These are phyloP conservation scores for Falco berigora DNA, from an alignment of 2,797 vertebrate species.

Conservation along the genomic window DNA sequence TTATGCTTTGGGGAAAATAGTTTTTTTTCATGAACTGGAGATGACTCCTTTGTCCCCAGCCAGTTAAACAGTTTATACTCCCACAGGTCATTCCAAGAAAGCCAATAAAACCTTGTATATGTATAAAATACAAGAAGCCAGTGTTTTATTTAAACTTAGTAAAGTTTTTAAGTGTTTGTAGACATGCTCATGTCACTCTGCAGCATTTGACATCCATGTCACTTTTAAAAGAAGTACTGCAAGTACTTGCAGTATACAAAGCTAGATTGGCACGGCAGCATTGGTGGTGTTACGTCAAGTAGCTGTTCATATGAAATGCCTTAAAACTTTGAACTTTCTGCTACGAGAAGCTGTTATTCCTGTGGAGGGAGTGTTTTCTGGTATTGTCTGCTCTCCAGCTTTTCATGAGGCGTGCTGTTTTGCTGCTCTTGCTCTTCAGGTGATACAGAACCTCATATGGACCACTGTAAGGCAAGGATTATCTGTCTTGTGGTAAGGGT, in stretches of 20 bases:
- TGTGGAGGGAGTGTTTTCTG: not conserved
- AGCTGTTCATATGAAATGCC: not conserved
- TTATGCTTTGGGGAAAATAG: not conserved
- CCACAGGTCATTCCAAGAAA: not conserved
- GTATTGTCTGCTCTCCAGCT: not conserved
- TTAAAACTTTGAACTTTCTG: not conserved
- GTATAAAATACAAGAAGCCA: not conserved
- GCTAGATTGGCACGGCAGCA: not conserved
- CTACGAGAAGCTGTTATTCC: not conserved
- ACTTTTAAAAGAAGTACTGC: not conserved
- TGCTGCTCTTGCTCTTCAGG: not conserved
- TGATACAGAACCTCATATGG: not conserved
- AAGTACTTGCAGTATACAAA: not conserved
- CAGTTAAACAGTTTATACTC: not conserved
- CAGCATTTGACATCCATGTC: not conserved
- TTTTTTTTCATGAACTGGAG: not conserved
- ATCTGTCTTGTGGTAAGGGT: not conserved
- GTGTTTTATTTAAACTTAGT: not conserved
- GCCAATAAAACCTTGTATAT: not conserved
- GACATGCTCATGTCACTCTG: not conserved
- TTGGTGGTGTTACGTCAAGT: not conserved
- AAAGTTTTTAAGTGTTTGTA: not conserved
- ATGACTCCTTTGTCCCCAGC: not conserved
- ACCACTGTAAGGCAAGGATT: no score
- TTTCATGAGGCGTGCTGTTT: not conserved